Evolutionary conservation across 2,797 vertebrate species (phyloP).

Genomic region (Eleutherodactylus coqui): DNA sequence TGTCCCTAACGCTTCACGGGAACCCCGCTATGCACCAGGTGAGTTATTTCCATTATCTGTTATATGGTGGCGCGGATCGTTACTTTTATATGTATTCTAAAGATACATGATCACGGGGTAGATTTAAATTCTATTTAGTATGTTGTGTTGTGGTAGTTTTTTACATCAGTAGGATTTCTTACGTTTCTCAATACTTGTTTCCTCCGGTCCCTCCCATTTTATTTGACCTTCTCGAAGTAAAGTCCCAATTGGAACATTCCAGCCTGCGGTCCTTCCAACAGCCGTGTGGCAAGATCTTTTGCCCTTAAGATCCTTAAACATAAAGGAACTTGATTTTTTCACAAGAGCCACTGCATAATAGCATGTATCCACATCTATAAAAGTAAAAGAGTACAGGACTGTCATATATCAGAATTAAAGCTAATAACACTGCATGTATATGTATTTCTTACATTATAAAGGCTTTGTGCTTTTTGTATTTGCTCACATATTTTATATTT

Average conservation of each 20-base stretch:
- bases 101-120: too few species aligned
- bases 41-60: too few species aligned
- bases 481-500: background rate
- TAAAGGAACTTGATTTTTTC: slow-evolving; percentile 76
- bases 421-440: background rate
- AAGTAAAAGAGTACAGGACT: background rate
- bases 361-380: slow-evolving; percentile 72
- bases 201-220: slow-evolving; percentile 74
- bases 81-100: too few species aligned
- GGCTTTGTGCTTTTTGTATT: background rate
- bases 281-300: slow-evolving; percentile 92
- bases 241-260: slow-evolving; percentile 84
- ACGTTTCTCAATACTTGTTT: slow-evolving; percentile 81
- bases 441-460: background rate
- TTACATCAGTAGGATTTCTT: slow-evolving; percentile 28
- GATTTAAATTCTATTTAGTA: background rate
- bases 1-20: too few species aligned
- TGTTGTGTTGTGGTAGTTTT: background rate
- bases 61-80: too few species aligned
- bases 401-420: background rate
- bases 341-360: slow-evolving; percentile 88
- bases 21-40: too few species aligned
- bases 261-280: slow-evolving; percentile 84
- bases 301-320: slow-evolving; percentile 72
- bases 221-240: slow-evolving; percentile 69